Percentiles rank a stretch among this genome's conserved stretches.
These are phyloP conservation scores for Drosophila sp. DNA, from an alignment of 1,140 invertebrate genomes.

Conservation along the genomic window DNA sequence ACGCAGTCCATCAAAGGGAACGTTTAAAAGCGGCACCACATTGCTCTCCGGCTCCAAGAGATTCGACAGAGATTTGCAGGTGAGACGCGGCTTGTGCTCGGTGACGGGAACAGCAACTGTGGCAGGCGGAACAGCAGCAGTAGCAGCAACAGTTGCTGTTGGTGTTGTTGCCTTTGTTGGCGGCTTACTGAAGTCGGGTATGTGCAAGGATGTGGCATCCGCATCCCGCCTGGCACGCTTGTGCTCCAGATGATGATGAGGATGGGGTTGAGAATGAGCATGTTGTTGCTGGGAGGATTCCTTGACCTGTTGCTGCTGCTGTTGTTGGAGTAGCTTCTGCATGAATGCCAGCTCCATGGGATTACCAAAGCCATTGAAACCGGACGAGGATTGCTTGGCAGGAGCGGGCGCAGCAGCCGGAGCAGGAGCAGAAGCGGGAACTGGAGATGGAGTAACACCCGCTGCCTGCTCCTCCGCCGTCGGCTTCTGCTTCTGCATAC, in stretches of 20 bases:
- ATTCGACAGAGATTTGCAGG: conserved; percentile 87
- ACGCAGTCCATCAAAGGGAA: conserved; percentile 67
- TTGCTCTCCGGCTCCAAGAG: conserved; percentile 85
- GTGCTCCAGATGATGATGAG: conserved; percentile 64
- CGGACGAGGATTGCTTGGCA: conserved; percentile 13
- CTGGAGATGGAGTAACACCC: conserved; percentile 7
- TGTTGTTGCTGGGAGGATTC: conserved; percentile 54
- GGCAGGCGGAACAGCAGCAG: conserved; percentile 14
- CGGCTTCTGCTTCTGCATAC: conserved; percentile 71
- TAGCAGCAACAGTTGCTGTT: conserved; percentile 14
- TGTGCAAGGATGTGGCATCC: conserved; percentile 37
- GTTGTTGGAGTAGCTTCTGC: conserved; percentile 86
- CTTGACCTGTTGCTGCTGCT: conserved; percentile 54
- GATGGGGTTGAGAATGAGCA: conserved; percentile 46
- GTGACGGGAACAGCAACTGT: conserved; percentile 17
- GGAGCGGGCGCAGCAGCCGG: background rate
- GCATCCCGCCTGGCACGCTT: conserved; percentile 63
- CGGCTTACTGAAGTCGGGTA: conserved; percentile 46
- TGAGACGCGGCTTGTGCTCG: conserved; percentile 86
- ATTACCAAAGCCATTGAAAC: conserved; percentile 85
- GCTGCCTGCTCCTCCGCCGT: conserved; percentile 19
- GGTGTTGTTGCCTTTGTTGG: conserved; percentile 27
- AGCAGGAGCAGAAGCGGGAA: background rate
- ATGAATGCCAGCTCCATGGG: conserved; percentile 88
- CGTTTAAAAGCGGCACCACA: conserved; percentile 67